These are phyloP conservation scores for Mimas tiliae DNA, from an alignment of 2,888 invertebrate species.

Conservation along the genomic window DNA sequence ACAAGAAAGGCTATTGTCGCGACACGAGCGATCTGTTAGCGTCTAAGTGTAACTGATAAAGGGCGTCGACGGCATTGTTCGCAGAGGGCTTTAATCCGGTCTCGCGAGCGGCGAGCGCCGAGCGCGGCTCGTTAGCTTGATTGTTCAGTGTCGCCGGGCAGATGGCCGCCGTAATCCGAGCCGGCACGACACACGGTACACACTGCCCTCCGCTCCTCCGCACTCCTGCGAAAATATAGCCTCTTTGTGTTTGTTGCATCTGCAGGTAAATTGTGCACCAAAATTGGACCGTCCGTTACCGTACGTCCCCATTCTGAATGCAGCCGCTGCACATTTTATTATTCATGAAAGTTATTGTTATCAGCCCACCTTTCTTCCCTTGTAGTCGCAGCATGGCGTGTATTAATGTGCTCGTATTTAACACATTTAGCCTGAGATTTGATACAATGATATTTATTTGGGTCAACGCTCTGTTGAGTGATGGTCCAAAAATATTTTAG, in stretches of 20 bases:
- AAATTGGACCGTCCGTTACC: constrained; percentile 77
- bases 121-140: constrained; percentile 79
- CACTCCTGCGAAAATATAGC: constrained; percentile 67
- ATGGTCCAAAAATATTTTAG: constrained; percentile 6
- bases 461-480: constrained; percentile 6
- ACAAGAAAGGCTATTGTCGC: constrained; percentile 77
- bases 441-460: constrained; percentile 19
- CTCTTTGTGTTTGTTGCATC: constrained; percentile 83
- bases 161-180: constrained; percentile 82
- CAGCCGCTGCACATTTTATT: constrained; percentile 73
- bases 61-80: constrained; percentile 76
- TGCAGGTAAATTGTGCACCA: constrained; percentile 82
- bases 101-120: constrained; percentile 52
- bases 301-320: constrained; percentile 70
- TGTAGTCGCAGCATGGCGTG: constrained; percentile 35
- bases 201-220: constrained; percentile 37
- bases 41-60: constrained; percentile 76
- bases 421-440: constrained; percentile 9
- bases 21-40: constrained; percentile 79
- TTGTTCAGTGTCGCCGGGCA: constrained; percentile 78
- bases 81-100: constrained; percentile 76
- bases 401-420: constrained; percentile 24
- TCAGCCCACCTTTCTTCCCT: constrained; percentile 63
- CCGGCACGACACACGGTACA: constrained; percentile 48
- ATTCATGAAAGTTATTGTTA: constrained; percentile 79